Evolutionary conservation across 2,797 vertebrate genomes (phyloP).

Genomic region (Loriculus beryllinus): DNA sequence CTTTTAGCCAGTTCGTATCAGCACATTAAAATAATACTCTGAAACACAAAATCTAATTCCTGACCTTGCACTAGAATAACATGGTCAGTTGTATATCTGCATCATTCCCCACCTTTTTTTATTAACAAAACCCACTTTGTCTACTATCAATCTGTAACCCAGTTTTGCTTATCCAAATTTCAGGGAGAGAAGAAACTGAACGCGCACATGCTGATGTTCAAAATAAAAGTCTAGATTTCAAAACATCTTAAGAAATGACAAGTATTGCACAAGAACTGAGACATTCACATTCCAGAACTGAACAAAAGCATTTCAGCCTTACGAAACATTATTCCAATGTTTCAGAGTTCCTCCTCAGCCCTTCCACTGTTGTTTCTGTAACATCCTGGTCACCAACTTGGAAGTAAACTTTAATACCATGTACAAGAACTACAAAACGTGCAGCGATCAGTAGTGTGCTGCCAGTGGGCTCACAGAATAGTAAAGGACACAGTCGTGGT

Average conservation of each 20-base stretch:
- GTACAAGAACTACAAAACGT: neutral
- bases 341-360: neutral
- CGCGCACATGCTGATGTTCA: neutral
- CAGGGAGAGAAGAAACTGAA: neutral
- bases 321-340: neutral
- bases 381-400: neutral
- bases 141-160: neutral
- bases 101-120: neutral
- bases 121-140: neutral
- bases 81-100: neutral
- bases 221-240: neutral
- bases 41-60: neutral
- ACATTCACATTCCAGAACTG: neutral
- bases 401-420: neutral
- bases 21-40: neutral
- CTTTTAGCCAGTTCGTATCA: constrained; percentile 7
- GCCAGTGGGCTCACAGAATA: neutral
- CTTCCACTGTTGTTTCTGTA: neutral
- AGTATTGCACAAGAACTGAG: constrained; percentile 36
- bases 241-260: constrained; percentile 29
- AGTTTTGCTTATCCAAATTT: neutral
- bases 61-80: neutral
- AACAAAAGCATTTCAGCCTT: neutral
- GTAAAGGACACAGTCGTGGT: neutral
- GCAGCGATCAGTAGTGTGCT: neutral